These are phyloP conservation scores for Dugesia japonica DNA, from an alignment of 2,888 invertebrate genomes.

Conservation along the genomic window DNA sequence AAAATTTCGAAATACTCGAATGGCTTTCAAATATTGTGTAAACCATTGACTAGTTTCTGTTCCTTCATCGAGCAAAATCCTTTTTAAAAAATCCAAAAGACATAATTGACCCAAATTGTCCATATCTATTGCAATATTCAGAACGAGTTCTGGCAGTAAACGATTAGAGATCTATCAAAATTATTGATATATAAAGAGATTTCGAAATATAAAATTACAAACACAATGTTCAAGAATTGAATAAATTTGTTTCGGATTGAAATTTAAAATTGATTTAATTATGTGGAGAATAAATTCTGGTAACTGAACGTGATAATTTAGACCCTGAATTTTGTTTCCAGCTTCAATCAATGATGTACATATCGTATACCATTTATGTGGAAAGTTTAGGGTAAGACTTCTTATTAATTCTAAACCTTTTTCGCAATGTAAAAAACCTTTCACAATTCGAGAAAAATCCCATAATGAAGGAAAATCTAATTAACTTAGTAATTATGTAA, in stretches of 20 bases:
- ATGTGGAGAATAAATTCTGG: not conserved
- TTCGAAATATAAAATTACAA: too few species aligned
- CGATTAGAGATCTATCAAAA: slow-evolving; percentile 21
- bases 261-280: not conserved
- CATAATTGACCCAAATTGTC: not conserved
- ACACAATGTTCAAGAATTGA: not conserved
- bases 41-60: slow-evolving; percentile 23
- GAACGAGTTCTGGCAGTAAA: not conserved
- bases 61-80: slow-evolving; percentile 28
- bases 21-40: slow-evolving; percentile 23
- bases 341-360: not conserved
- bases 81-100: slow-evolving; percentile 8
- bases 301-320: not conserved
- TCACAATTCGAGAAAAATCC: not conserved
- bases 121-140: slow-evolving; percentile 22
- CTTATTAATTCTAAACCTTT: not conserved
- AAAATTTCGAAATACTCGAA: not conserved
- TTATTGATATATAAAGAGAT: not conserved
- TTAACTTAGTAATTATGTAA: too few species aligned
- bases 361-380: not conserved
- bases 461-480: slow-evolving; percentile 6
- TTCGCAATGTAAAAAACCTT: not conserved
- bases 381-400: not conserved
- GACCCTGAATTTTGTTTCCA: not conserved
- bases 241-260: slow-evolving; percentile 2